Base-by-base conservation (phyloP, 2,888 invertebrate genomes). In the Operophtera brumata region DNA sequence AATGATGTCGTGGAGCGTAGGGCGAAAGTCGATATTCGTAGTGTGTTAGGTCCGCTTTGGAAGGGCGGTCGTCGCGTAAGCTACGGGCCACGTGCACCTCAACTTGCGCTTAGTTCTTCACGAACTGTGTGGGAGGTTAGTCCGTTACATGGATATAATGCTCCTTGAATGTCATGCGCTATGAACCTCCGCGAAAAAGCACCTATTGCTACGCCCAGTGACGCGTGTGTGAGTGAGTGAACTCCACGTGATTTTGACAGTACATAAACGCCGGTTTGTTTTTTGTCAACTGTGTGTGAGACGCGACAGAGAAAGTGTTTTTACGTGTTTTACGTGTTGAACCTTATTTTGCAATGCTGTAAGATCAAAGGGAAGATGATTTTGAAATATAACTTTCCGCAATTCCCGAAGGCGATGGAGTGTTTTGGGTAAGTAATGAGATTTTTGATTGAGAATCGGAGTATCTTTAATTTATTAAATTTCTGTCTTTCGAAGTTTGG, bases 81-180 rank as follows among this genome's bases (percentile, higher is more conserved):
- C 86, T 84, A 80, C 80, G 77, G 70, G 78, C 88, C 89, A 90
- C 89, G 89, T 90, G 89, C 87, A 82, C 78, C 78, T 80, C 84
- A 79, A 87, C 85, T 89, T 87, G 86, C 88, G 88, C 80, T 82
- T 82, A 82, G 89, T 90, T 90, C 88, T 88, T 88, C 87, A 82
- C 87, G 82, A 88, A 86, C 88, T 82, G 86, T 88, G 88, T 89
- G 82, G 86, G 88, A 87, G 89, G 88, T 80, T 86, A 87, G 88
- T 87, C 84, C 81, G 85, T 82, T 86, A 84, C 84, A 84, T 85
- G 86, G 83, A 75, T 82, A 80, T 80, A 78, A 84, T 83, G 80
- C 77, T 79, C 67, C 73, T 75, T 77, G 75, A 79, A 82, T 81
- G 87, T 78, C 86, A 85, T 84, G 86, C 84, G 88, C 81, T 78